A percentile compares a stretch with the other conserved stretches of the same genome.
Evolutionary conservation across 1,140 invertebrate species (phyloP).

Genomic region (Leptinotarsa texana): DNA sequence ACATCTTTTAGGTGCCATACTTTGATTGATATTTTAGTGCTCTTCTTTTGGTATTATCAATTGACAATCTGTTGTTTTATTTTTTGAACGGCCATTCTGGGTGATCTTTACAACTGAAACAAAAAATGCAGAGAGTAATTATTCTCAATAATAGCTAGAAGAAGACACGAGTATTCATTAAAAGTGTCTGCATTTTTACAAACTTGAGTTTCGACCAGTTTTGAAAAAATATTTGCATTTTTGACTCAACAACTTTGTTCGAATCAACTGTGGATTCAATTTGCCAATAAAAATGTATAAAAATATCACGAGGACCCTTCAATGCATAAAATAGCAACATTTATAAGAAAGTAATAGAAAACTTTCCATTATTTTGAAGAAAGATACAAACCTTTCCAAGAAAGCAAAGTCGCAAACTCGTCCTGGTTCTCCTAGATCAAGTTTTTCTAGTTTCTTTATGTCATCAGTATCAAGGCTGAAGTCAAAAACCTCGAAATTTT

Average conservation of each 20-base stretch:
- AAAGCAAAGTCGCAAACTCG: constrained; percentile 63
- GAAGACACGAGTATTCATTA: background rate
- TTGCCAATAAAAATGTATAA: too few relatives aligned
- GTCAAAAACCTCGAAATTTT: constrained; percentile 67
- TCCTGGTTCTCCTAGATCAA: constrained; percentile 64
- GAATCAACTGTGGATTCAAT: too few relatives aligned
- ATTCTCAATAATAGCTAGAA: too few relatives aligned
- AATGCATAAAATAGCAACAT: too few relatives aligned
- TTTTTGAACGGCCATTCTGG: constrained; percentile 64
- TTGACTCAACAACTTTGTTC: too few relatives aligned
- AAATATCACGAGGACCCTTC: too few relatives aligned
- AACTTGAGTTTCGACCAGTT: too few relatives aligned
- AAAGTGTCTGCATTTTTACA: too few relatives aligned
- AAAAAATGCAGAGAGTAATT: constrained; percentile 44
- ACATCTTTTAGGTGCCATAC: too few relatives aligned
- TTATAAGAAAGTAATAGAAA: too few relatives aligned
- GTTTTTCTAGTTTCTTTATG: constrained; percentile 58
- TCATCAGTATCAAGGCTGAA: constrained; percentile 63
- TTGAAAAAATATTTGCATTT: background rate
- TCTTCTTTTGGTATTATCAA: too few relatives aligned
- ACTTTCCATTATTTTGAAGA: background rate
- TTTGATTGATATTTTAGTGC: too few relatives aligned
- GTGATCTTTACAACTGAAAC: constrained; percentile 64
- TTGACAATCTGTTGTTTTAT: background rate
- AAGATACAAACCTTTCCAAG: constrained; percentile 51